These are phyloP conservation scores for Papilio protenor DNA, from an alignment of 2,888 invertebrate species.

Conservation along the genomic window DNA sequence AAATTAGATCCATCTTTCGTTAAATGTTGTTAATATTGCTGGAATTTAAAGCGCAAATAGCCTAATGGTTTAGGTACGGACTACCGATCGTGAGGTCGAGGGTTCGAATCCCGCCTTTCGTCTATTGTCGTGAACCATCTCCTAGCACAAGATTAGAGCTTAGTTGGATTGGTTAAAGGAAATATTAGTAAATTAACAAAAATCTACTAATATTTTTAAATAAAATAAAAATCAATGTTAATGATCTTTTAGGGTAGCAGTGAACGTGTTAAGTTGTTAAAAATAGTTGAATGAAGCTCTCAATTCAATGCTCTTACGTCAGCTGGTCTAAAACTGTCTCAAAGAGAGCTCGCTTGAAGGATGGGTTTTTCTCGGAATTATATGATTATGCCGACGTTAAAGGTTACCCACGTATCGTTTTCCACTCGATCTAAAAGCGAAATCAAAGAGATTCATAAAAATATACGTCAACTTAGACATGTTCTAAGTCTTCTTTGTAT, in stretches of 20 bases:
- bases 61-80: no score
- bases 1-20: no score
- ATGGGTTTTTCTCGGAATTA: constrained; percentile 14
- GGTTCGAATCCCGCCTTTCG: no score
- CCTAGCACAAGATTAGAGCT: no score
- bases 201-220: no score
- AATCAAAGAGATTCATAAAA: not conserved
- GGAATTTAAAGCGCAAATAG: no score
- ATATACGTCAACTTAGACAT: not conserved
- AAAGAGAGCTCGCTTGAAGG: not conserved
- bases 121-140: no score
- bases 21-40: no score
- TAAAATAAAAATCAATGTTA: no score
- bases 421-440: not conserved
- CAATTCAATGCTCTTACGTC: not conserved
- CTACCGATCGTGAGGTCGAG: no score
- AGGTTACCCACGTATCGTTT: not conserved
- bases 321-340: not conserved
- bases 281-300: not conserved
- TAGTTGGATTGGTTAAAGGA: no score
- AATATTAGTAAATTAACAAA: no score
- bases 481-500: not conserved
- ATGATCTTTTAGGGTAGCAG: not conserved
- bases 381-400: not conserved
- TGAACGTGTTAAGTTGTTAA: not conserved